These are phyloP conservation scores for Procavia capensis DNA, from an alignment of 2,113 vertebrate genomes.

Conservation along the genomic window DNA sequence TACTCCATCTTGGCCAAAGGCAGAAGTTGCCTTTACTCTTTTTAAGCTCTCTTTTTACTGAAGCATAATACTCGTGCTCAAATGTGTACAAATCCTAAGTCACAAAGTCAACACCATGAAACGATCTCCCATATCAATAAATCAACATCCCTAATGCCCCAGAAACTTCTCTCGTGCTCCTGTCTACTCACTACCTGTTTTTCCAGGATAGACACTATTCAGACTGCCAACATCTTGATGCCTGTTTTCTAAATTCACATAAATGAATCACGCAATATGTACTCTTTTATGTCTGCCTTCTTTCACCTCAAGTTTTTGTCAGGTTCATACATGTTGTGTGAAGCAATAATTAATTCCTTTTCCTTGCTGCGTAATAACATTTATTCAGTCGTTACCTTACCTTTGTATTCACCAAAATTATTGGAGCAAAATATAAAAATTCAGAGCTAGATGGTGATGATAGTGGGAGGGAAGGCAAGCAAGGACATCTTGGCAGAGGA, in stretches of 20 bases:
- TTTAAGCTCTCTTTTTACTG: background rate
- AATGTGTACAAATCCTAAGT: background rate
- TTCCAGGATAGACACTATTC: background rate
- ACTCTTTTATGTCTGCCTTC: background rate
- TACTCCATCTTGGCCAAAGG: background rate
- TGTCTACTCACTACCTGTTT: background rate
- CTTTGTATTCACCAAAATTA: background rate
- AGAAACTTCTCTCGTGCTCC: background rate
- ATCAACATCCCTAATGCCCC: too few species aligned
- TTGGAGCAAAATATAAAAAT: constrained; percentile 25
- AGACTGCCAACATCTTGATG: background rate
- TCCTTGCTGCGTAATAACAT: background rate
- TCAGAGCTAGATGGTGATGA: background rate
- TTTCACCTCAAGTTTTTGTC: background rate
- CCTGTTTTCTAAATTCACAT: background rate
- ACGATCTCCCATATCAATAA: too few species aligned
- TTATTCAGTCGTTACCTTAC: background rate
- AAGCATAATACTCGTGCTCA: background rate
- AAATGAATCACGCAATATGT: background rate
- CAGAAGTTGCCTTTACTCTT: constrained; percentile 6
- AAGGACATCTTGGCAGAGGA: background rate
- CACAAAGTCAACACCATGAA: background rate
- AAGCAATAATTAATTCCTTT: background rate
- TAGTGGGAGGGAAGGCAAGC: background rate
- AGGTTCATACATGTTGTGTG: background rate